Conservation (phyloP, 2,797 vertebrate species). For the Alca torda region DNA sequence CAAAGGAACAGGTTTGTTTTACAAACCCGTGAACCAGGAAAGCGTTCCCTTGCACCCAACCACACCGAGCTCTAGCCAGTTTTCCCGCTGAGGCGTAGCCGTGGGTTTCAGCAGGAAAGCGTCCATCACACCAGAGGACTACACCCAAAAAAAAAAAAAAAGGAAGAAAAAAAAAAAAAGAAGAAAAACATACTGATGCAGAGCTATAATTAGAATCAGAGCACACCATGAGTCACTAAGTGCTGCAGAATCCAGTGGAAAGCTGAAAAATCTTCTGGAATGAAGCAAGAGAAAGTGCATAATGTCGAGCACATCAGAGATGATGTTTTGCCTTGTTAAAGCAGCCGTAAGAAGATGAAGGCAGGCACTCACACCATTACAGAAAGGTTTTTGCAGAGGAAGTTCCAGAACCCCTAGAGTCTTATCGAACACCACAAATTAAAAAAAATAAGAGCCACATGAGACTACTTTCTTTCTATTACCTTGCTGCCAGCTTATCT, state of each 20-base stretch:
- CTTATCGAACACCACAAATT: accelerated
- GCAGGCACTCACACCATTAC: not conserved
- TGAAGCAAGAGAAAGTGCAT: not conserved
- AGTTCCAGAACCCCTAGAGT: not conserved
- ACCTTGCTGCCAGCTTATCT: not conserved
- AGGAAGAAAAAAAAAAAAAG: too few relatives aligned
- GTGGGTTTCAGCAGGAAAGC: not conserved
- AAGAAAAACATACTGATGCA: not conserved
- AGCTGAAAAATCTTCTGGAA: not conserved
- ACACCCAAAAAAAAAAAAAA: not conserved
- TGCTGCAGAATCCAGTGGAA: not conserved
- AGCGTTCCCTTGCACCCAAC: not conserved
- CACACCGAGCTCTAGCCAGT: not conserved
- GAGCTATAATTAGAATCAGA: not conserved
- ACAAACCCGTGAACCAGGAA: not conserved
- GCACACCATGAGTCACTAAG: not conserved
- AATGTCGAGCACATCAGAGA: accelerated
- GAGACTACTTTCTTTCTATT: not conserved
- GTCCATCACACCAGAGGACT: not conserved
- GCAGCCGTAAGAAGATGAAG: not conserved
- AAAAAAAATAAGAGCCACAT: not conserved
- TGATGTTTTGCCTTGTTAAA: not conserved
- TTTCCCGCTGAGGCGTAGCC: not conserved
- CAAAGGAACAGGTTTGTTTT: not conserved
- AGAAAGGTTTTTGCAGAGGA: not conserved